Evolutionary conservation across 1,140 invertebrate genomes (phyloP).

Genomic region (Gryon sp.): DNA sequence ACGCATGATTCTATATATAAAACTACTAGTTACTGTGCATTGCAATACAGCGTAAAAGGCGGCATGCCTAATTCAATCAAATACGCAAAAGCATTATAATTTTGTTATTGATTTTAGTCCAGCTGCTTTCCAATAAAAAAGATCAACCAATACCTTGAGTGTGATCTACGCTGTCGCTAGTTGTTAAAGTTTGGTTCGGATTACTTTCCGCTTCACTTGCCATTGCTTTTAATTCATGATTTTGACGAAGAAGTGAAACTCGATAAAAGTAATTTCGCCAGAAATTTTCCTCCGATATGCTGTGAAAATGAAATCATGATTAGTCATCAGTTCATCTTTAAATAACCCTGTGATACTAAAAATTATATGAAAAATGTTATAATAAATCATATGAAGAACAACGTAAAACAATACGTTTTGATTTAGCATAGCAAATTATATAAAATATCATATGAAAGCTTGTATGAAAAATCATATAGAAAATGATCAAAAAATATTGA

Average conservation of each 20-base stretch:
- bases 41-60: constrained; percentile 56
- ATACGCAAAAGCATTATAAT: constrained; percentile 44
- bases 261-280: constrained; percentile 99
- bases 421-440: no score
- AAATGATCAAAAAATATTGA: no score
- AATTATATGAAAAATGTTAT: not conserved
- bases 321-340: not conserved
- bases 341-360: no score
- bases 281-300: constrained; percentile 98
- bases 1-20: constrained; percentile 26
- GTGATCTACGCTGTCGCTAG: constrained; percentile 75
- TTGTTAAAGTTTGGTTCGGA: constrained; percentile 71
- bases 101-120: not conserved
- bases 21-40: constrained; percentile 63
- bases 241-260: constrained; percentile 98
- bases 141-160: constrained; percentile 74
- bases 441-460: no score
- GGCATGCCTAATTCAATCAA: constrained; percentile 51
- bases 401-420: no score
- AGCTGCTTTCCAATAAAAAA: not conserved
- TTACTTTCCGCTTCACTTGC: constrained; percentile 78
- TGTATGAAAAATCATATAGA: no score
- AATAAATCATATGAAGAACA: no score
- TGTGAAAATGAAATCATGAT: constrained; percentile 77
- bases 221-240: constrained; percentile 90